These are phyloP conservation scores for Ectobius pallidus DNA, from an alignment of 2,888 invertebrate species.

Conservation along the genomic window DNA sequence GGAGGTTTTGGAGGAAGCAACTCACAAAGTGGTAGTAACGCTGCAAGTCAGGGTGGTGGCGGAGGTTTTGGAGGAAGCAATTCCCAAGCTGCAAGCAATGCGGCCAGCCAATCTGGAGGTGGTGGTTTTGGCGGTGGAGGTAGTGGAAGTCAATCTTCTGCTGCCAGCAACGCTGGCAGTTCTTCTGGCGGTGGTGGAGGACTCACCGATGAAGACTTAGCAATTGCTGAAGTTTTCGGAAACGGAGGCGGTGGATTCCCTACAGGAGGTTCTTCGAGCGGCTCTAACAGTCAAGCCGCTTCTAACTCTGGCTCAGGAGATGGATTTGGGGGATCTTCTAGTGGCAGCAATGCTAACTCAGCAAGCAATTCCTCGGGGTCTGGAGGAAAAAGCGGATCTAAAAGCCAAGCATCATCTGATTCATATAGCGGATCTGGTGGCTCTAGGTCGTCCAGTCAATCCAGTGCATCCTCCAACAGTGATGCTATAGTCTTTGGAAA, in stretches of 20 bases:
- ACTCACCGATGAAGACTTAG: neutral
- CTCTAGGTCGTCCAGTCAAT: neutral
- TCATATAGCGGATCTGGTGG: neutral
- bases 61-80: neutral
- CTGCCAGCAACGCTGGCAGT: neutral
- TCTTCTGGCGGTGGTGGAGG: neutral
- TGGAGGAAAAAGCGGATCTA: neutral
- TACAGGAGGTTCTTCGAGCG: neutral
- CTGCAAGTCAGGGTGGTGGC: neutral
- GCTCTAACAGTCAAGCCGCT: neutral
- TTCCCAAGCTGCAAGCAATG: neutral
- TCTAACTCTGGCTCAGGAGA: neutral
- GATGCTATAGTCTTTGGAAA: neutral
- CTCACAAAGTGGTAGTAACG: neutral
- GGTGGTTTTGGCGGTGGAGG: neutral
- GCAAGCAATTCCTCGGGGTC: neutral
- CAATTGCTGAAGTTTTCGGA: neutral
- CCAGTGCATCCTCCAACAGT: neutral
- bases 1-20: neutral
- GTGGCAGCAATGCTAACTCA: neutral
- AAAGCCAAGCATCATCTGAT: neutral
- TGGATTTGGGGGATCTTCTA: slow-evolving; percentile 5
- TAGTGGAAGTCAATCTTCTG: neutral
- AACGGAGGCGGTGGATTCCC: neutral
- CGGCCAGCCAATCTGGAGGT: neutral